phyloP scores from a whole-genome alignment of 2,113 vertebrate genomes.

The Platichthys stellatus region DNA sequence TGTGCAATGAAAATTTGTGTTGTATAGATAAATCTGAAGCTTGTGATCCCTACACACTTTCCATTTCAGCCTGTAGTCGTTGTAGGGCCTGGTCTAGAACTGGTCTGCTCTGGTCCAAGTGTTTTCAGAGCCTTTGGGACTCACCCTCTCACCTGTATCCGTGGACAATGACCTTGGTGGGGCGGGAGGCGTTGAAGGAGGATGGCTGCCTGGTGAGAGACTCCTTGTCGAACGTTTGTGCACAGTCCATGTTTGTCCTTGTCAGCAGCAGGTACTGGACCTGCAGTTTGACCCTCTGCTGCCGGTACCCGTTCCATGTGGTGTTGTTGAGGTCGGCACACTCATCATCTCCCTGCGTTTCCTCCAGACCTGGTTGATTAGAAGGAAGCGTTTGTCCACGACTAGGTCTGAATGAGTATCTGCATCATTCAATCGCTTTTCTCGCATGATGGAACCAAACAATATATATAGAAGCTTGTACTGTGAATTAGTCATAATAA shows the following conservation, averaged over 20 bases:
- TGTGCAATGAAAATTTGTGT: not conserved
- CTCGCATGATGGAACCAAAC: too few species aligned
- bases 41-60: not conserved
- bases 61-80: not conserved
- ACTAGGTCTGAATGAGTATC: too few species aligned
- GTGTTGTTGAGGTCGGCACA: slow-evolving; percentile 79
- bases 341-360: not conserved
- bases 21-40: not conserved
- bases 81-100: not conserved
- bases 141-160: slow-evolving; percentile 90
- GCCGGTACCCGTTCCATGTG: slow-evolving; percentile 69
- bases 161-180: slow-evolving; percentile 92
- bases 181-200: slow-evolving; percentile 84
- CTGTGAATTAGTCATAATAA: too few species aligned
- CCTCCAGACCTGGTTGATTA: slow-evolving; percentile 3
- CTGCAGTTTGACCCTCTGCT: slow-evolving; percentile 72
- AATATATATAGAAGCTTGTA: too few species aligned
- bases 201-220: slow-evolving; percentile 69
- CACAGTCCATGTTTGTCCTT: slow-evolving; percentile 81
- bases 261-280: slow-evolving; percentile 90
- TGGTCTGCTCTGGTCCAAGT: not conserved
- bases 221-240: slow-evolving; percentile 76
- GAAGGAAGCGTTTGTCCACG: not conserved
- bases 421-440: too few species aligned
- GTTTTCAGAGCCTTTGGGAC: not conserved